These are phyloP conservation scores for Zaprionus taronus DNA, from an alignment of 1,140 invertebrate genomes.

Conservation along the genomic window DNA sequence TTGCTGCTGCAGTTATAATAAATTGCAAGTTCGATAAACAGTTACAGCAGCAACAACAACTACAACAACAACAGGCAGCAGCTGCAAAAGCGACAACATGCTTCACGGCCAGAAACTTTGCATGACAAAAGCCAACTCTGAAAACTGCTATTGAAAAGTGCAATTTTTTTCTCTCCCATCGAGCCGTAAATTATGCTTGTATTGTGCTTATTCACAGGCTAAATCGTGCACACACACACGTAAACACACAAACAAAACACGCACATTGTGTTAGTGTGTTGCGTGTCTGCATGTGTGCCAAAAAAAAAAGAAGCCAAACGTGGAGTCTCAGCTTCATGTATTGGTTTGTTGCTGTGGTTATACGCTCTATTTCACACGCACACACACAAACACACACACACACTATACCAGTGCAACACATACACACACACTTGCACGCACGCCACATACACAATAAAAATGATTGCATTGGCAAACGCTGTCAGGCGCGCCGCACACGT, in stretches of 20 bases:
- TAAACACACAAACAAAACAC: slow-evolving; percentile 16
- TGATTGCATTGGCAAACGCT: slow-evolving; percentile 77
- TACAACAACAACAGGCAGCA: slow-evolving; percentile 26
- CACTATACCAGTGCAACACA: background rate
- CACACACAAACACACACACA: slow-evolving; percentile 14
- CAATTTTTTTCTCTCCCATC: slow-evolving; percentile 28
- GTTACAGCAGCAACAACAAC: slow-evolving; percentile 43
- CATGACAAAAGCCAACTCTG: slow-evolving; percentile 58
- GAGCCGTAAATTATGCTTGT: slow-evolving; percentile 66
- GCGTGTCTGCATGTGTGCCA: slow-evolving; percentile 48
- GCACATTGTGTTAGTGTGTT: slow-evolving; percentile 51
- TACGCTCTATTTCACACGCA: slow-evolving; percentile 63
- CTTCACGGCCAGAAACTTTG: slow-evolving; percentile 35
- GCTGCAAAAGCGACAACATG: slow-evolving; percentile 18
- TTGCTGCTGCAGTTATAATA: slow-evolving; percentile 23
- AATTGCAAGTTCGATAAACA: slow-evolving; percentile 48
- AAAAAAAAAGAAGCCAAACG: slow-evolving; percentile 36
- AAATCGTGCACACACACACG: slow-evolving; percentile 9
- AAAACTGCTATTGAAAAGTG: slow-evolving; percentile 58
- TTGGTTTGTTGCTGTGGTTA: slow-evolving; percentile 70
- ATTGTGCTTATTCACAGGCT: slow-evolving; percentile 55
- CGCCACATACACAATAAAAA: slow-evolving; percentile 67
- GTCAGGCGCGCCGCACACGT: slow-evolving; percentile 48
- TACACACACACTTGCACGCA: slow-evolving; percentile 30
- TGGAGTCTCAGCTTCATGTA: slow-evolving; percentile 36